Conservation (phyloP, 37 sponge, comb jelly and placozoan genomes). For the Aplysina aerophoba region DNA sequence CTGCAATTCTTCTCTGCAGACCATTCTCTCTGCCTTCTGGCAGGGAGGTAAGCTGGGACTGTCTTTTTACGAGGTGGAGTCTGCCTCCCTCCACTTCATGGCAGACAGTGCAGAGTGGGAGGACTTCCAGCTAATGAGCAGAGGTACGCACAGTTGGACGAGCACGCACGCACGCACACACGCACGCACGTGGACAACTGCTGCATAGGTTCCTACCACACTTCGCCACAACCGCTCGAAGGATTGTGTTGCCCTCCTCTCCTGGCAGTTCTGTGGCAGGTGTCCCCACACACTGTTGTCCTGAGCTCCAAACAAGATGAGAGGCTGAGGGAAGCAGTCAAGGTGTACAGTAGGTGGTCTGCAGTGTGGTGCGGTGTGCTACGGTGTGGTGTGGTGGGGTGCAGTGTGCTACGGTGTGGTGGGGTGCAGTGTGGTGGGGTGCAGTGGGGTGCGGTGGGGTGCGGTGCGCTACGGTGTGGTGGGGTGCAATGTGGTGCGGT, state of each 20-base stretch:
- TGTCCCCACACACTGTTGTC: constrained; percentile 68
- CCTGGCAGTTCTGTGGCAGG: constrained; percentile 69
- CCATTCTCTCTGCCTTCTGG: constrained; percentile 56
- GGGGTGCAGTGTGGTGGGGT: no score
- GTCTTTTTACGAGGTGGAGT: constrained; percentile 69
- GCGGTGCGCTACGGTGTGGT: no score
- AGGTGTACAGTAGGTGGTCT: constrained; percentile 40
- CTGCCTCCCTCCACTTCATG: constrained; percentile 62
- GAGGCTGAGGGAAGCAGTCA: constrained; percentile 48
- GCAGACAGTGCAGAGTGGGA: constrained; percentile 72
- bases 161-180: neutral
- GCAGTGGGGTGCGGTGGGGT: no score
- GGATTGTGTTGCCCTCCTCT: neutral
- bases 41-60: constrained; percentile 73
- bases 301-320: constrained; percentile 84
- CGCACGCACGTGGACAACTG: no score
- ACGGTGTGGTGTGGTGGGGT: no score
- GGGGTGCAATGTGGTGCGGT: no score
- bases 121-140: constrained; percentile 63
- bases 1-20: constrained; percentile 21
- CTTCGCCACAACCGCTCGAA: neutral
- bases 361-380: neutral
- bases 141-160: constrained; percentile 68
- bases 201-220: neutral
- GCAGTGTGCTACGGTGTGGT: no score